These are phyloP conservation scores for Hydrocynus forskahlii DNA, from an alignment of 2,797 vertebrate species.

Conservation along the genomic window DNA sequence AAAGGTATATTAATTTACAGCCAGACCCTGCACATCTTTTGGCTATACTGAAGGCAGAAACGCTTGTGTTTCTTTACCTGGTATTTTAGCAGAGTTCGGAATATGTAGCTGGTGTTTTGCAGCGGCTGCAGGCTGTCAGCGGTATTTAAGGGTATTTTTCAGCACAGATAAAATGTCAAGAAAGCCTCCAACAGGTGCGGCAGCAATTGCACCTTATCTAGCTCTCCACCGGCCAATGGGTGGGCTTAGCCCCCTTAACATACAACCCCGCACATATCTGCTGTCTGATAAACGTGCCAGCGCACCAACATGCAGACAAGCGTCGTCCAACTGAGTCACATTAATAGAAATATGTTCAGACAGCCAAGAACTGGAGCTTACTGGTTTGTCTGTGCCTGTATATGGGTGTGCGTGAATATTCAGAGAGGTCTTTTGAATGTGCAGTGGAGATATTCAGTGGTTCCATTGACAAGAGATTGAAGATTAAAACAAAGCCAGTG, in stretches of 20 bases:
- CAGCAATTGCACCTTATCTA: constrained; percentile 57
- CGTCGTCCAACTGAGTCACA: constrained; percentile 25
- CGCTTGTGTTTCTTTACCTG: constrained; percentile 16
- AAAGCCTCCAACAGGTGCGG: constrained; percentile 50
- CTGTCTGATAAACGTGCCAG: constrained; percentile 43
- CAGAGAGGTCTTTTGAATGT: background rate
- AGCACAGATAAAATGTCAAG: constrained; percentile 57
- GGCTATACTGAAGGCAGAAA: constrained; percentile 16
- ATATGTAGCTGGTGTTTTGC: constrained; percentile 6
- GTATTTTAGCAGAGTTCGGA: constrained; percentile 12
- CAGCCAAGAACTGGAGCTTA: constrained; percentile 6
- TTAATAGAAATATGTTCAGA: constrained; percentile 32
- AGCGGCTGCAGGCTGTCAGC: constrained; percentile 34
- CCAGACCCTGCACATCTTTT: background rate
- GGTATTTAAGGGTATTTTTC: constrained; percentile 56
- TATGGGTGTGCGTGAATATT: constrained; percentile 9
- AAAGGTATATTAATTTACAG: background rate
- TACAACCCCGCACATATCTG: constrained; percentile 38
- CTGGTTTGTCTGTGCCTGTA: constrained; percentile 20
- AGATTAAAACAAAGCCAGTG: background rate
- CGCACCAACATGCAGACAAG: constrained; percentile 25
- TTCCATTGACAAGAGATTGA: background rate
- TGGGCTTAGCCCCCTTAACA: constrained; percentile 45
- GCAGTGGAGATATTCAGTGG: background rate
- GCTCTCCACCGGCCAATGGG: constrained; percentile 27